phyloP scores from a whole-genome alignment of 2,113 vertebrate species.

The Platanista minor region DNA sequence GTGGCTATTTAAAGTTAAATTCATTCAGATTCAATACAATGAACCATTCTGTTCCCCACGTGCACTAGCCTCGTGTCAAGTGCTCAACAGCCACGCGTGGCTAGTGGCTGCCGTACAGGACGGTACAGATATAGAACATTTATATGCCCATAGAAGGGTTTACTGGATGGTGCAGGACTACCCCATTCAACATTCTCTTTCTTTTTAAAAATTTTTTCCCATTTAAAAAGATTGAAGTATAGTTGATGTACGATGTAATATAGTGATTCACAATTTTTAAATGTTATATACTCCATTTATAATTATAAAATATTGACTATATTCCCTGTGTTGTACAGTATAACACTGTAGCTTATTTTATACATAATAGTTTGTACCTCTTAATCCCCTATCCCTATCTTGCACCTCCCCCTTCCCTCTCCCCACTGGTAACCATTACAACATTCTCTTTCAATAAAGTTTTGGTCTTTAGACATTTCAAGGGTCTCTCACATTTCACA shows the following conservation, averaged over 20 bases:
- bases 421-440: background rate
- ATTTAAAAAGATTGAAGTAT: background rate
- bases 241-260: background rate
- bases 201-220: background rate
- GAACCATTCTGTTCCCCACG: background rate
- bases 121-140: fast-evolving
- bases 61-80: background rate
- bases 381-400: background rate
- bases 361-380: background rate
- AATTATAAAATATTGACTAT: background rate
- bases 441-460: background rate
- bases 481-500: background rate
- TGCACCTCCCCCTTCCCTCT: background rate
- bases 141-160: background rate
- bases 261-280: background rate
- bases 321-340: background rate
- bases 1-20: background rate
- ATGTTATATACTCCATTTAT: too few species aligned
- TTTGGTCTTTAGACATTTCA: background rate
- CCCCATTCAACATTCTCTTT: background rate
- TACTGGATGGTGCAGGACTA: background rate
- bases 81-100: background rate
- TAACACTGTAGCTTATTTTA: background rate
- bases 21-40: background rate
- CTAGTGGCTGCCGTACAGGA: background rate